Conservation (phyloP, 2,797 vertebrate genomes). For the Philypnodon macrostomus region DNA sequence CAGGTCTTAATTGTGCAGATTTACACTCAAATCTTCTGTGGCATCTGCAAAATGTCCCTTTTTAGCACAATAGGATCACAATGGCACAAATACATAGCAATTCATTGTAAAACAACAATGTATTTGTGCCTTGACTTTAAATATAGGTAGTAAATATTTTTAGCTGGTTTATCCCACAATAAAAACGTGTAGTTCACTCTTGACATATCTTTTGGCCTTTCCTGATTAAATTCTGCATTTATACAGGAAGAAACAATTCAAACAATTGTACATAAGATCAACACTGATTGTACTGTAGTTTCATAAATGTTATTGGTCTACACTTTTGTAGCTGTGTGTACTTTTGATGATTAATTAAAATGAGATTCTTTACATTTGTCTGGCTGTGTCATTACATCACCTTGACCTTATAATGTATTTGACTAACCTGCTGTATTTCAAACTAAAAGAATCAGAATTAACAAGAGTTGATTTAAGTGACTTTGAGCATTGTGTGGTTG, state of each 20-base stretch:
- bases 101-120: constrained; percentile 2
- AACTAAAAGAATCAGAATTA: no score
- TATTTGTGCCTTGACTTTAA: constrained; percentile 5
- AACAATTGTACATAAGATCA: constrained; percentile 75
- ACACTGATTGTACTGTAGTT: constrained; percentile 77
- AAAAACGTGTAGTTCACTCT: constrained; percentile 23
- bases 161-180: constrained; percentile 10
- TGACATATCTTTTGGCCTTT: constrained; percentile 36
- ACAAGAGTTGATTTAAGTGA: no score
- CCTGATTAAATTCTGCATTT: constrained; percentile 39
- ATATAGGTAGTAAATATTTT: constrained; percentile 12
- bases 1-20: constrained; percentile 7
- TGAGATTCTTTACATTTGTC: constrained; percentile 59
- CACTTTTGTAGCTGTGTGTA: constrained; percentile 76
- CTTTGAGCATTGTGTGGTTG: no score
- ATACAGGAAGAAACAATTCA: constrained; percentile 54
- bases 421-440: no score
- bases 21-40: constrained; percentile 5
- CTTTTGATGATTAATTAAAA: constrained; percentile 78
- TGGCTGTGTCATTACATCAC: constrained; percentile 6
- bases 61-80: constrained; percentile 9
- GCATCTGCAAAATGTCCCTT: no score
- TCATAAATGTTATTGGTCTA: constrained; percentile 74
- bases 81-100: constrained; percentile 1
- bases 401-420: no score